Evolutionary conservation across 2,888 invertebrate genomes (phyloP).

Genomic region (Microctonus brassicae): DNA sequence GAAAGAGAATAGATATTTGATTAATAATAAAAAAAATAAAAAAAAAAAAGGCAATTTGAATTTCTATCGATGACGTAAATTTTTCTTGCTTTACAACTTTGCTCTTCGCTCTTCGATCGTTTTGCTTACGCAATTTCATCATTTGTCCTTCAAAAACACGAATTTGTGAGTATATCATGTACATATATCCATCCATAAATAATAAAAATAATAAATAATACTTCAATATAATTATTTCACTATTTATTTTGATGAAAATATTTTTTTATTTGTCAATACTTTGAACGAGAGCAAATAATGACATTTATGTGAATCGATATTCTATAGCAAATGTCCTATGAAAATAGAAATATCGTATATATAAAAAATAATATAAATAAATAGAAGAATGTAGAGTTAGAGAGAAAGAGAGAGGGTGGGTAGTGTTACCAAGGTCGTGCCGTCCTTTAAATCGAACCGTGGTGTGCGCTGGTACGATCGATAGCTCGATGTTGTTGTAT

Average conservation of each 20-base stretch:
- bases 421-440: conserved; percentile 45
- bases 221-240: no score
- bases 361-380: no score
- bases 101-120: conserved; percentile 2
- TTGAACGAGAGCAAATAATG: not conserved
- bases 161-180: conserved; percentile 28
- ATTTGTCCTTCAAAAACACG: not conserved
- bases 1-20: not conserved
- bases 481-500: conserved; percentile 46
- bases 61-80: conserved; percentile 17
- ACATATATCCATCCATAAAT: not conserved
- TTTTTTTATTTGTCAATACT: not conserved
- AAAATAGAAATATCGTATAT: no score
- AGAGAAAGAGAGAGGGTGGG: conserved; percentile 7
- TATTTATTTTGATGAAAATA: no score
- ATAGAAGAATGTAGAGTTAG: not conserved
- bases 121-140: conserved; percentile 26
- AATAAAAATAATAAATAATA: no score
- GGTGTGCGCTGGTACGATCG: conserved; percentile 41
- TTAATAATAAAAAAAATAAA: not conserved
- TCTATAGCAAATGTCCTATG: not conserved
- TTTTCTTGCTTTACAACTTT: conserved; percentile 27
- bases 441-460: conserved; percentile 45
- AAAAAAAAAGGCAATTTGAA: not conserved
- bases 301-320: not conserved